phyloP scores from a whole-genome alignment of 1,140 invertebrate species.

The Gonatopus flavifemur region DNA sequence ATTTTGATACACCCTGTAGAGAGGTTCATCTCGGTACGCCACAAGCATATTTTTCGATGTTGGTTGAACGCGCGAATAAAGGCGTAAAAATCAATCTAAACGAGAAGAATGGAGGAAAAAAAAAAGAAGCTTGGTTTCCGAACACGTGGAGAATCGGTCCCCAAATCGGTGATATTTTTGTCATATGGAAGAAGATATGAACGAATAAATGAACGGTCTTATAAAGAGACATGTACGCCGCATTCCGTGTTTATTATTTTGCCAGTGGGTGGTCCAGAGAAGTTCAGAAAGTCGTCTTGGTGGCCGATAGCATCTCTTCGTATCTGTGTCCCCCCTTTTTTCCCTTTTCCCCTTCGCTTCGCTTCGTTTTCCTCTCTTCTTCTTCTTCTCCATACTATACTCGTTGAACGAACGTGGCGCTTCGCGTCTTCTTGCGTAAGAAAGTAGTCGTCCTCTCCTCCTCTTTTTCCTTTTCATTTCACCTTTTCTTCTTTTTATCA shows the following conservation, averaged over 20 bases:
- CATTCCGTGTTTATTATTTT: conserved; percentile 54
- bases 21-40: too few species aligned
- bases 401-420: conserved; percentile 21
- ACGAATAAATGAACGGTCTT: conserved; percentile 17
- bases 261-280: conserved; percentile 50
- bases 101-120: too few species aligned
- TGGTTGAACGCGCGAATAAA: too few species aligned
- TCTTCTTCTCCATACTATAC: conserved; percentile 10
- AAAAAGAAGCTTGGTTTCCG: too few species aligned
- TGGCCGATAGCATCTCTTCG: conserved; percentile 51
- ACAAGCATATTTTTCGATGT: too few species aligned
- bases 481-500: not conserved
- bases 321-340: too few species aligned
- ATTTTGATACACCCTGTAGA: too few species aligned
- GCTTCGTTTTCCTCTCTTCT: not conserved
- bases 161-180: conserved; percentile 30
- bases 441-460: conserved; percentile 29
- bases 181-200: conserved; percentile 1
- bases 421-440: conserved; percentile 39
- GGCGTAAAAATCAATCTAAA: too few species aligned
- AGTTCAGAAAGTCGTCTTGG: conserved; percentile 46
- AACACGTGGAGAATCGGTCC: too few species aligned
- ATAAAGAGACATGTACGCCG: conserved; percentile 37
- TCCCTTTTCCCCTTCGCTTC: not conserved
- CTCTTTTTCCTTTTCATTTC: not conserved